Conservation (phyloP, 2,888 invertebrate species). For the Chymomyza caudatula region DNA sequence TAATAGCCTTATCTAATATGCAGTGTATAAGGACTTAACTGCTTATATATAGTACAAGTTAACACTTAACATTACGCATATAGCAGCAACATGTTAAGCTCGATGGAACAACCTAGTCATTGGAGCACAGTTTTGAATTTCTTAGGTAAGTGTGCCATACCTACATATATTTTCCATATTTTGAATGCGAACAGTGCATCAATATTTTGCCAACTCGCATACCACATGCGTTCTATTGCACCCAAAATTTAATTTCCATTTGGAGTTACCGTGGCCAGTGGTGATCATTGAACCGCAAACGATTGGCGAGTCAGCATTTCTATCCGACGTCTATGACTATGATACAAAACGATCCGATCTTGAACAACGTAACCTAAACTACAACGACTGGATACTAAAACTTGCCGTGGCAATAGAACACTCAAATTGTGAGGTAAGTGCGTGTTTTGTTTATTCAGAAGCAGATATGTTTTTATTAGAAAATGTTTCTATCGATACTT, state of each 20-base stretch:
- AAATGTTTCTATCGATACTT: too few species aligned
- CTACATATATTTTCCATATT: neutral
- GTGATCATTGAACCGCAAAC: constrained; percentile 31
- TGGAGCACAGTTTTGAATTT: constrained; percentile 53
- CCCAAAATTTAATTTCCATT: constrained; percentile 39
- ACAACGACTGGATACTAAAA: constrained; percentile 43
- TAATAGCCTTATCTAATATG: constrained; percentile 27
- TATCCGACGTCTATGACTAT: constrained; percentile 29
- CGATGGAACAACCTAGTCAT: constrained; percentile 16
- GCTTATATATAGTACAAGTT: neutral
- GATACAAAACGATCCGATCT: constrained; percentile 32
- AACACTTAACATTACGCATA: neutral
- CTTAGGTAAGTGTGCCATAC: constrained; percentile 37
- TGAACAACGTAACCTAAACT: constrained; percentile 12
- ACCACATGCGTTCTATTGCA: constrained; percentile 55
- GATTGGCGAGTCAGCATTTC: neutral
- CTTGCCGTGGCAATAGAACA: constrained; percentile 53
- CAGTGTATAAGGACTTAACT: neutral
- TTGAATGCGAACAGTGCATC: constrained; percentile 33
- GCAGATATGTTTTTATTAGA: too few species aligned
- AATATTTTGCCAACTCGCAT: constrained; percentile 39
- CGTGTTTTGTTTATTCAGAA: neutral
- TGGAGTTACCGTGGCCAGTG: constrained; percentile 25
- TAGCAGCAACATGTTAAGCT: neutral
- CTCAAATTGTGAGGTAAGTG: constrained; percentile 56